These are phyloP conservation scores for Fragum whitleyi DNA, from an alignment of 2,888 invertebrate species.

Conservation along the genomic window DNA sequence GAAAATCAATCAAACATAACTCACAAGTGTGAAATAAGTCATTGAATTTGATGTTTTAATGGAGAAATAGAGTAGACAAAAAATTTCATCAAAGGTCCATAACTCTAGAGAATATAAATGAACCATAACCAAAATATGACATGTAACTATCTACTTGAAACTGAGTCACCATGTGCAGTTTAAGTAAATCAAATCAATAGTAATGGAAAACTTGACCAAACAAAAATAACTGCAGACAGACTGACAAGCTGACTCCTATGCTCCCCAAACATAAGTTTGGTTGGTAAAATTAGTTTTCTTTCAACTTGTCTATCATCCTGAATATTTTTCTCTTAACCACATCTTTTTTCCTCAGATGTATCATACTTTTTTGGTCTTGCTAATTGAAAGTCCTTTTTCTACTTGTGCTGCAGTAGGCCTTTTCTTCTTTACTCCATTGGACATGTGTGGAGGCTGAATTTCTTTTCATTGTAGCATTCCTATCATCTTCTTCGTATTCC, in stretches of 20 bases:
- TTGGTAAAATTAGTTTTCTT: background rate
- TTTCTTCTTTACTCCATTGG: constrained; percentile 20
- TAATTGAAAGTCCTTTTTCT: constrained; percentile 15
- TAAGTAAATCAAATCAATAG: constrained; percentile 1
- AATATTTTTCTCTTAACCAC: constrained; percentile 35
- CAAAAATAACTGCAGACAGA: background rate
- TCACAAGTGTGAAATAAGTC: too few species aligned
- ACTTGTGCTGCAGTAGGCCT: constrained; percentile 19
- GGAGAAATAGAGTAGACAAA: too few species aligned
- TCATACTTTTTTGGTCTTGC: constrained; percentile 10
- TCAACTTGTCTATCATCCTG: constrained; percentile 34
- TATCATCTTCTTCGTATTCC: background rate
- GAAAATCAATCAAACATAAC: too few species aligned
- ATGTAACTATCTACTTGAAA: constrained; percentile 9
- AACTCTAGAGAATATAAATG: constrained; percentile 2
- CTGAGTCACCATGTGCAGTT: background rate
- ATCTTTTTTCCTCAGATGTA: constrained; percentile 23
- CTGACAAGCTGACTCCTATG: too few species aligned
- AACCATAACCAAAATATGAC: constrained; percentile 12
- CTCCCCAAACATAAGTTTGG: background rate
- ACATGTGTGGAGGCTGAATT: constrained; percentile 1
- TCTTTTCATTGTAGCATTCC: background rate
- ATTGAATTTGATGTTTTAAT: too few species aligned
- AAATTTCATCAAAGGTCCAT: constrained; percentile 2
- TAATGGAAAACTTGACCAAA: background rate